phyloP scores from a whole-genome alignment of 2,888 invertebrate species.

The Iphiclides podalirius region DNA sequence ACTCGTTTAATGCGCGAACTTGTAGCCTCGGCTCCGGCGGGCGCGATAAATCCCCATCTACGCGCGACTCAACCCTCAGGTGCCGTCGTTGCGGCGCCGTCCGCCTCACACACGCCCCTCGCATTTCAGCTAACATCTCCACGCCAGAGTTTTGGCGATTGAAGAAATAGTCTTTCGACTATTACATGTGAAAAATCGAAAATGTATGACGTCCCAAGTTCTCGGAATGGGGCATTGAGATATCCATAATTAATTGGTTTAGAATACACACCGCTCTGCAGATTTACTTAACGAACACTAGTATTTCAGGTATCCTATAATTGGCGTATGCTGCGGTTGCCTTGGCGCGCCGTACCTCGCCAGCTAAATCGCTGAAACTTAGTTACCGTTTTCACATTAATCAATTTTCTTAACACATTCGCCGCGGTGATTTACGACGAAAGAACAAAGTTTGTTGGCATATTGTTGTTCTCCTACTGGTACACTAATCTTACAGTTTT shows the following conservation, averaged over 20 bases:
- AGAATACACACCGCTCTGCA: not conserved
- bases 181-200: too few species aligned
- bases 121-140: not conserved
- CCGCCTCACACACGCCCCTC: not conserved
- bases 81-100: constrained; percentile 33
- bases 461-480: constrained; percentile 40
- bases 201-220: too few species aligned
- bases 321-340: constrained; percentile 28
- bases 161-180: too few species aligned
- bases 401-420: constrained; percentile 67
- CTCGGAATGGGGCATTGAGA: too few species aligned
- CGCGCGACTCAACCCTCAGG: constrained; percentile 46
- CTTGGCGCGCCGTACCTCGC: constrained; percentile 46
- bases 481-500: constrained; percentile 19
- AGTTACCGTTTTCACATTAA: constrained; percentile 63
- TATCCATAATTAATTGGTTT: too few species aligned
- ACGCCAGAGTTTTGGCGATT: not conserved
- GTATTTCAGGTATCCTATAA: constrained; percentile 28
- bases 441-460: constrained; percentile 47
- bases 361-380: constrained; percentile 55
- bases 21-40: constrained; percentile 73
- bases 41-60: constrained; percentile 77
- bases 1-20: constrained; percentile 80
- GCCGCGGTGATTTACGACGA: constrained; percentile 56
- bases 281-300: not conserved